These are phyloP conservation scores for Neosilurus mollespiculum DNA, from an alignment of 2,797 vertebrate species.

Conservation along the genomic window DNA sequence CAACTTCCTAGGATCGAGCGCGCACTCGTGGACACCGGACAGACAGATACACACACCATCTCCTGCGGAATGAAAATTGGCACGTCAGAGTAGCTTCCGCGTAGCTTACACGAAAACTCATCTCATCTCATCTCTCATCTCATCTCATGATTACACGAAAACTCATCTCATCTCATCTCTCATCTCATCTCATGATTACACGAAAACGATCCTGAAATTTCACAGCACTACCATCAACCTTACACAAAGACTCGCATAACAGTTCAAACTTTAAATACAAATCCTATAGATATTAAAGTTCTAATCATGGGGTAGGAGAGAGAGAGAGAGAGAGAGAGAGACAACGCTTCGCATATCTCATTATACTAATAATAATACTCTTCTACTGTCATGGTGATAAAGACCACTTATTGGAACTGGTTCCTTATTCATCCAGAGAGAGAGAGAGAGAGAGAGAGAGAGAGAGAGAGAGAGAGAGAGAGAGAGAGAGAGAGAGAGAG, in stretches of 20 bases:
- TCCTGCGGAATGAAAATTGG: no score
- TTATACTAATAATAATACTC: not conserved
- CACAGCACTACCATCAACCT: no score
- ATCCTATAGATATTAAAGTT: conserved; percentile 39
- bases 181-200: no score
- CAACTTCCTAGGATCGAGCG: no score
- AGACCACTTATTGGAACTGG: conserved; percentile 8
- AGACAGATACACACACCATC: no score
- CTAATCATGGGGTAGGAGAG: not conserved
- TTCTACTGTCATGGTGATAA: conserved; percentile 10
- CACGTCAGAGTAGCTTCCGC: no score
- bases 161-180: no score
- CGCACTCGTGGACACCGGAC: no score
- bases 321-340: not conserved
- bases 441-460: not conserved
- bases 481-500: conserved; percentile 19
- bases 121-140: no score
- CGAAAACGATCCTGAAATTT: no score
- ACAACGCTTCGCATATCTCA: not conserved
- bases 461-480: not conserved
- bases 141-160: no score
- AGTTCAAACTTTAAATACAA: conserved; percentile 1
- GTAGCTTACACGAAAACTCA: no score
- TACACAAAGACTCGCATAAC: conserved; percentile 35
- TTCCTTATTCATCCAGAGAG: not conserved